A percentile compares a stretch with the other conserved stretches of the same genome.
These are phyloP conservation scores for Noctua janthina DNA, from an alignment of 2,888 invertebrate genomes.

Conservation along the genomic window DNA sequence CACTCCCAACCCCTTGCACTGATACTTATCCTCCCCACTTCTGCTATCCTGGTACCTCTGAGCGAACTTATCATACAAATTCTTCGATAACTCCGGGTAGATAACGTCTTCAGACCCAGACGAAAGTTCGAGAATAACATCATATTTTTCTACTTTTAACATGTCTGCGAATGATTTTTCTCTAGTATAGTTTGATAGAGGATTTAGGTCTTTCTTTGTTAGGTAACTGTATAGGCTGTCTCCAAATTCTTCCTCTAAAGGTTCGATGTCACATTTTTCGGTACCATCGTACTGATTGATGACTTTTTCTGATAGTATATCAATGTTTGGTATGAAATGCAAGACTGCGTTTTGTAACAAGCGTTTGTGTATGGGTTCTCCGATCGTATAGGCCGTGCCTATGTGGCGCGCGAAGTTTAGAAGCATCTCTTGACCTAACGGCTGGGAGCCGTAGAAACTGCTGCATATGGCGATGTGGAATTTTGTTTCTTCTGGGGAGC, in stretches of 20 bases:
- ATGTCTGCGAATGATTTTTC: slow-evolving; percentile 92
- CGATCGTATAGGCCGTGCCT: slow-evolving; percentile 92
- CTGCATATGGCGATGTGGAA: slow-evolving; percentile 96
- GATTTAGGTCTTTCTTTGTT: slow-evolving; percentile 83
- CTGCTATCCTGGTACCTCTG: slow-evolving; percentile 84
- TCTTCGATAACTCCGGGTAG: slow-evolving; percentile 83
- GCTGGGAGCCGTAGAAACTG: slow-evolving; percentile 95
- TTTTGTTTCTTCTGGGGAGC: slow-evolving; percentile 94
- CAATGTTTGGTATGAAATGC: slow-evolving; percentile 93
- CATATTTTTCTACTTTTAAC: slow-evolving; percentile 92
- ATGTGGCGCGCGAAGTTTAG: slow-evolving; percentile 96
- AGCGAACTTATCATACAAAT: slow-evolving; percentile 87
- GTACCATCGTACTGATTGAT: slow-evolving; percentile 76
- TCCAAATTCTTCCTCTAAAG: slow-evolving; percentile 91
- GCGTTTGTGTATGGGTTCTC: slow-evolving; percentile 91
- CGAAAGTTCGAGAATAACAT: slow-evolving; percentile 93
- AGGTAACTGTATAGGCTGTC: slow-evolving; percentile 90
- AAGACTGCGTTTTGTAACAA: slow-evolving; percentile 94
- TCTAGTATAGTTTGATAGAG: slow-evolving; percentile 83
- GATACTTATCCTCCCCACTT: slow-evolving; percentile 78
- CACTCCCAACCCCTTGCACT: slow-evolving; percentile 74
- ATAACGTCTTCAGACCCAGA: slow-evolving; percentile 93
- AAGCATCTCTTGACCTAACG: slow-evolving; percentile 95
- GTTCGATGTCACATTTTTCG: slow-evolving; percentile 79
- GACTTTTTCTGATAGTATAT: slow-evolving; percentile 79